Evolutionary conservation across 2,888 invertebrate genomes (phyloP), one percentile per base, ranked within the genome.

Genomic region (Sinopyrophorus schimmeli): DNA sequence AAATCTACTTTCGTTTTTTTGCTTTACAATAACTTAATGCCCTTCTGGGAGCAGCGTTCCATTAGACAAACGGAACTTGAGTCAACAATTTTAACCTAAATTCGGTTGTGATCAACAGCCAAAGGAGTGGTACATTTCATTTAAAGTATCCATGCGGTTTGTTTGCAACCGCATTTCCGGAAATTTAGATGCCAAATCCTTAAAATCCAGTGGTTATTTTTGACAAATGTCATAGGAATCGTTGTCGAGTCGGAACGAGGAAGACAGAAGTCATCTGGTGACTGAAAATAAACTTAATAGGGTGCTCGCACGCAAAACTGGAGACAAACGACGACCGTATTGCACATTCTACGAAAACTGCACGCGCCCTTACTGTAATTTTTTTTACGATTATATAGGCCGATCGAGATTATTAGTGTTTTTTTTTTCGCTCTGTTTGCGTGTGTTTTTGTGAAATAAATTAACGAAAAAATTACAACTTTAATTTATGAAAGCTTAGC

Each of bases 261-360:
- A 74, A 74, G 74, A 74, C 73, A 70, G 66, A 59, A 70, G 71
- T 69, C 72, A 70, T 65, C 71, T 72, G 73, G 72, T 71, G 72
- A 69, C 66, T 62, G 65, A 71, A 63, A 62, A 58, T 66, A 70
- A 72, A 72, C 70, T 72, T 71, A 72, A 73, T 71, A 70, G 65
- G 69, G 64, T 47, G 28, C 42, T 21, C n/a, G n/a, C 23, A 24
- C 7, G 21, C 40, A 44, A 44, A 44, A 23, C 12, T 43, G 31
- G 23, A 23, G 21, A 27, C 39, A 16, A 50, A 50, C 44, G 39
- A 34, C 27, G 39, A 44, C n/a, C 16, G 43, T 48, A 48, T 48
- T 48, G 48, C 48, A 48, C 48, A 37, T 38, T 35, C 18, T 24
- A n/a, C 16, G 37, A 30, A 43, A 43, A 42, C 35, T 18, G 32